Evolutionary conservation across 2,888 invertebrate species (phyloP).

Genomic region (Patella depressa): DNA sequence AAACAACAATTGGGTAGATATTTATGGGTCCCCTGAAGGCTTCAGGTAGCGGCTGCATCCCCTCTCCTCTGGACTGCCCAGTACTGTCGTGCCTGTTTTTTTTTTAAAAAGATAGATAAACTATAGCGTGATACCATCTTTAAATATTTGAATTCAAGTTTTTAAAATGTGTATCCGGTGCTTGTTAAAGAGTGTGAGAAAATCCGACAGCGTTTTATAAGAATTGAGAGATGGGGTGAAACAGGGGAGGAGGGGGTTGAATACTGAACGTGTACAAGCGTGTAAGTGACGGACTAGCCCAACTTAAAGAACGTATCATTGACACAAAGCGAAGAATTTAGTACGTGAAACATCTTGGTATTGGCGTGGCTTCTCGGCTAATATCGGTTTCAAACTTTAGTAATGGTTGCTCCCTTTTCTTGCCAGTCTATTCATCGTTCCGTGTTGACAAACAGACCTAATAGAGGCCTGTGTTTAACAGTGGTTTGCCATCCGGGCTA

Average conservation of each 20-base stretch:
- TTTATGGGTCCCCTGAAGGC: too few species aligned
- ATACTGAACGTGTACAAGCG: background rate
- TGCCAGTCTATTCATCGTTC: background rate
- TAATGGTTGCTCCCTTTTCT: background rate
- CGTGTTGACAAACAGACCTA: constrained; percentile 2
- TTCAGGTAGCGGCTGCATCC: too few species aligned
- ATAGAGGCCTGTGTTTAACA: constrained; percentile 3
- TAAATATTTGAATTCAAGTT: too few species aligned
- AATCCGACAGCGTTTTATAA: too few species aligned
- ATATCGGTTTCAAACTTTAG: constrained; percentile 3
- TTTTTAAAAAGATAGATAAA: too few species aligned
- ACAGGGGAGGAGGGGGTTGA: background rate
- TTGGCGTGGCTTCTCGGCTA: constrained; percentile 10
- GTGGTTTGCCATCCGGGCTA: background rate
- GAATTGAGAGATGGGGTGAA: too few species aligned
- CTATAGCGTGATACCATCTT: too few species aligned
- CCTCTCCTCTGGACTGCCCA: too few species aligned
- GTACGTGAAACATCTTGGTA: constrained; percentile 11
- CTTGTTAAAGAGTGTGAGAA: too few species aligned
- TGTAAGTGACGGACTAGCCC: constrained; percentile 6
- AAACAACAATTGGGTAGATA: too few species aligned
- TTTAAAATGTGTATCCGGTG: too few species aligned
- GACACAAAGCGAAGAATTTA: constrained; percentile 9
- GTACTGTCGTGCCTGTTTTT: too few species aligned
- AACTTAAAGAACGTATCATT: background rate